Percentiles rank a stretch among this genome's conserved stretches.
Conservation (phyloP, 2,888 invertebrate species). For the Caenorhabditis uteleia region DNA sequence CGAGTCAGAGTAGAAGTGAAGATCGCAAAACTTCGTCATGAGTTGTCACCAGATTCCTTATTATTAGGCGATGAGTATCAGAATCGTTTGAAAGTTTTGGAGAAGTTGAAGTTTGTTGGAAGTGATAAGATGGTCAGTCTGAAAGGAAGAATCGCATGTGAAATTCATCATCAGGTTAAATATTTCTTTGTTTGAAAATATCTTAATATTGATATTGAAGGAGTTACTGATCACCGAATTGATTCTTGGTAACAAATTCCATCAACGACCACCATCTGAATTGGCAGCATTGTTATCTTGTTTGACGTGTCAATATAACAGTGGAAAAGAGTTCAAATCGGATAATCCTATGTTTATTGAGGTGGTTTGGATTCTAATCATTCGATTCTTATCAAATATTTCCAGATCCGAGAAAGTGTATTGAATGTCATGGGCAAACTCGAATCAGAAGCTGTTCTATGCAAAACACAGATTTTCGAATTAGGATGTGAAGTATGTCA, state of each 20-base stretch:
- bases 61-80: constrained; percentile 88
- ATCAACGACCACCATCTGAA: constrained; percentile 77
- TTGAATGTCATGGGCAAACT: constrained; percentile 63
- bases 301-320: constrained; percentile 87
- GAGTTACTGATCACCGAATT: constrained; percentile 88
- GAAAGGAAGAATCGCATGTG: constrained; percentile 77
- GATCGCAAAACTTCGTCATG: constrained; percentile 79
- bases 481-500: constrained; percentile 22
- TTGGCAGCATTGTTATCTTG: constrained; percentile 91
- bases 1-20: constrained; percentile 72
- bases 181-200: neutral
- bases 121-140: constrained; percentile 78
- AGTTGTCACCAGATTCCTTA: constrained; percentile 84
- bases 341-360: constrained; percentile 31
- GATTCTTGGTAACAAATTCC: constrained; percentile 86
- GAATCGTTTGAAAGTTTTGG: constrained; percentile 77
- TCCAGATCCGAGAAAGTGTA: constrained; percentile 44
- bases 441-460: constrained; percentile 23
- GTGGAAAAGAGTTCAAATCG: constrained; percentile 67
- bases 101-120: constrained; percentile 81
- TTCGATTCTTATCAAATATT: too few relatives aligned
- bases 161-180: constrained; percentile 61
- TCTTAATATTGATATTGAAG: too few relatives aligned
- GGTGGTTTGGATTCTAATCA: constrained; percentile 14
- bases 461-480: constrained; percentile 24